phyloP scores from a whole-genome alignment of 2,888 invertebrate species.

The Venustoraphidia nigricollis region DNA sequence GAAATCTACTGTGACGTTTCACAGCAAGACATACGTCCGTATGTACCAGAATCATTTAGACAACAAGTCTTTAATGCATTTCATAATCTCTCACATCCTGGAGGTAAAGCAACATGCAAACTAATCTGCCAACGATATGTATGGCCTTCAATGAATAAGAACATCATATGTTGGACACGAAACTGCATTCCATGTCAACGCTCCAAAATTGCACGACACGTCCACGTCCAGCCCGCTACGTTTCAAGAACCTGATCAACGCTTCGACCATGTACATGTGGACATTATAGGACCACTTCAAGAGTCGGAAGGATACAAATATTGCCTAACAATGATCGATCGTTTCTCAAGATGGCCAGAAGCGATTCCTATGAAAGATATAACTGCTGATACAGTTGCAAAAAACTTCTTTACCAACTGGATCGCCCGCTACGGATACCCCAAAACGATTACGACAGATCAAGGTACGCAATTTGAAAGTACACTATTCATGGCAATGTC shows the following conservation, averaged over 20 bases:
- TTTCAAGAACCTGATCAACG: conserved; percentile 14
- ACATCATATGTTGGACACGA: conserved; percentile 17
- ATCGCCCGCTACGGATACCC: conserved; percentile 9
- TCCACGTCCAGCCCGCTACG: conserved; percentile 9
- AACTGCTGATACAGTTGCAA: conserved; percentile 11
- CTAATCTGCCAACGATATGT: conserved; percentile 14
- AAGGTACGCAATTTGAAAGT: conserved; percentile 9
- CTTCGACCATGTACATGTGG: conserved; percentile 20
- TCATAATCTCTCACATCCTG: conserved; percentile 11
- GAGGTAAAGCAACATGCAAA: conserved; percentile 11
- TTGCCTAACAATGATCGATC: conserved; percentile 19
- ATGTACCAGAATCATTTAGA: conserved; percentile 10
- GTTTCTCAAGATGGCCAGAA: conserved; percentile 16
- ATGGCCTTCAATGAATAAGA: conserved; percentile 16
- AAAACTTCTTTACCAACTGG: conserved; percentile 5
- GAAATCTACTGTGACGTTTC: conserved; percentile 5
- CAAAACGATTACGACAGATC: conserved; percentile 9
- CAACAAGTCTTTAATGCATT: conserved; percentile 10
- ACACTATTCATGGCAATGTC: conserved; percentile 7
- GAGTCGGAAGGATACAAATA: conserved; percentile 16
- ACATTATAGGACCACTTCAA: conserved; percentile 20
- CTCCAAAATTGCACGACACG: conserved; percentile 17
- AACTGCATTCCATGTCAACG: conserved; percentile 19
- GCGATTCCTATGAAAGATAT: conserved; percentile 14
- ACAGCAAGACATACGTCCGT: conserved; percentile 9